phyloP scores from a whole-genome alignment of 2,888 invertebrate genomes.

The Antitype chi region DNA sequence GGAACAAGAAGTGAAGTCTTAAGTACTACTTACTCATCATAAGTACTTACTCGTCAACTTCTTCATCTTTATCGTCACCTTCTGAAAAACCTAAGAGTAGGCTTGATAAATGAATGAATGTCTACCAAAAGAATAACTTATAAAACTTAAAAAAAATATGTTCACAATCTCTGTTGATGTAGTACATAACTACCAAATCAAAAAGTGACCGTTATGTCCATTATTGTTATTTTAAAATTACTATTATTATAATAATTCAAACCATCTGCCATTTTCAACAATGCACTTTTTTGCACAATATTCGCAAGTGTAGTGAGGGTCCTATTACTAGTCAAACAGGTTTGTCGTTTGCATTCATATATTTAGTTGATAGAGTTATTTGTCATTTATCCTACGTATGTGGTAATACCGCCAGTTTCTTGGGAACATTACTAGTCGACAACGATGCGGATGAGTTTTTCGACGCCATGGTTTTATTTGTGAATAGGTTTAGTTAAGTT shows the following conservation, averaged over 20 bases:
- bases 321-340: conserved; percentile 76
- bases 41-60: background rate
- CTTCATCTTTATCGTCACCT: background rate
- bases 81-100: background rate
- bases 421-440: too few species aligned
- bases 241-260: conserved; percentile 72
- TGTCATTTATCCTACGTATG: conserved; percentile 35
- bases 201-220: conserved; percentile 71
- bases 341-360: conserved; percentile 79
- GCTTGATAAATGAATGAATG: too few species aligned
- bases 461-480: too few species aligned
- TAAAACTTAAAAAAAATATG: background rate
- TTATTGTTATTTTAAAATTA: conserved; percentile 67
- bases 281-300: conserved; percentile 82
- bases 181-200: background rate
- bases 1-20: too few species aligned
- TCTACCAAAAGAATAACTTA: background rate
- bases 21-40: too few species aligned
- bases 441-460: too few species aligned
- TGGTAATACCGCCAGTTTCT: too few species aligned
- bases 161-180: background rate
- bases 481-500: too few species aligned
- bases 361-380: conserved; percentile 60
- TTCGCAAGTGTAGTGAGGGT: conserved; percentile 79
- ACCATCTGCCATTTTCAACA: conserved; percentile 84